Evolutionary conservation across 2,888 invertebrate species (phyloP).

Genomic region (Ophioninae sp.): DNA sequence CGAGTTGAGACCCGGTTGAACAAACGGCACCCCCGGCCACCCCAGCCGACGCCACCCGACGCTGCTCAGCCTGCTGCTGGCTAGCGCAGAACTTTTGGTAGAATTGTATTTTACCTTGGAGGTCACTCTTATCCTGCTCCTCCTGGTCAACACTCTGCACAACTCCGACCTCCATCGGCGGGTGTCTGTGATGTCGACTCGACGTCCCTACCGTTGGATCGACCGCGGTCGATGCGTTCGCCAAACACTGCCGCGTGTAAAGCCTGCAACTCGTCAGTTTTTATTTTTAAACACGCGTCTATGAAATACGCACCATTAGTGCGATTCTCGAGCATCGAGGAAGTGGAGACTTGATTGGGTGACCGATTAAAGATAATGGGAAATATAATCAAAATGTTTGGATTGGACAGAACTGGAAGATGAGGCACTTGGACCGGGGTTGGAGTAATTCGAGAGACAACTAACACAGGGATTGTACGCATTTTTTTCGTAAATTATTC

Average conservation of each 20-base stretch:
- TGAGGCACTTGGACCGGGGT: no score
- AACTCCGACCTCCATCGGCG: conserved; percentile 72
- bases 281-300: neutral
- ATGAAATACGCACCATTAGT: neutral
- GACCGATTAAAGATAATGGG: no score
- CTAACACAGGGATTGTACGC: no score
- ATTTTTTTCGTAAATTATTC: no score
- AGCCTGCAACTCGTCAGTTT: conserved; percentile 72
- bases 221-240: conserved; percentile 75
- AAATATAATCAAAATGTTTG: no score
- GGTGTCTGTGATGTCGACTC: conserved; percentile 71
- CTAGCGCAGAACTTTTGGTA: conserved; percentile 80
- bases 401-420: no score
- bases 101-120: conserved; percentile 79
- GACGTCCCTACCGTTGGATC: conserved; percentile 73
- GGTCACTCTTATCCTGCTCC: conserved; percentile 78
- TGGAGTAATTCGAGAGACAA: no score
- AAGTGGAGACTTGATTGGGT: neutral
- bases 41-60: conserved; percentile 81
- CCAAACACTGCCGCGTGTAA: conserved; percentile 78
- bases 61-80: conserved; percentile 81
- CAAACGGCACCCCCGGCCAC: conserved; percentile 72
- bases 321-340: no score
- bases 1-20: conserved; percentile 61
- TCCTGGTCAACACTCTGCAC: conserved; percentile 76